Conservation (phyloP, 2,113 vertebrate genomes). For the Nyctereutes procyonoides region DNA sequence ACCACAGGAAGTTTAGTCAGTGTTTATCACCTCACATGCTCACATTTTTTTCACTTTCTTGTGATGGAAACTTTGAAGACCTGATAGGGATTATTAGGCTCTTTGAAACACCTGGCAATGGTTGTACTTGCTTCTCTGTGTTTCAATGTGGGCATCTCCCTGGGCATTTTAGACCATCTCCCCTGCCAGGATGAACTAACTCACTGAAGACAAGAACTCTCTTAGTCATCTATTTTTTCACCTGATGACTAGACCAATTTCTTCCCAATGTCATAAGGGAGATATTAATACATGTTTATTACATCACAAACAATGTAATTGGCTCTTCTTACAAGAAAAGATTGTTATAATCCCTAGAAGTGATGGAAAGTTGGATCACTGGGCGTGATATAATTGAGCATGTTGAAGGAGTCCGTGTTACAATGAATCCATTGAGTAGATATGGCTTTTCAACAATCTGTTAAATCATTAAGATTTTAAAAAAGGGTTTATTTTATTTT, state of each 20-base stretch:
- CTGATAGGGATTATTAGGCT: background rate
- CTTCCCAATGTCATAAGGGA: background rate
- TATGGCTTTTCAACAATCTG: background rate
- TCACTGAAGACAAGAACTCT: constrained; percentile 7
- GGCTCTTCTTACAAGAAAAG: background rate
- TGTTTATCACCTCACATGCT: background rate
- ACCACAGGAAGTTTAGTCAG: background rate
- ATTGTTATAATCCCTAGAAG: background rate
- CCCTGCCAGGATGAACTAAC: background rate
- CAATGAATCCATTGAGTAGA: background rate
- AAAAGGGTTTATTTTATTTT: constrained; percentile 20
- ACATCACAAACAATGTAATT: constrained; percentile 24
- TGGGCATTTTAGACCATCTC: background rate
- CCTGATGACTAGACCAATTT: background rate
- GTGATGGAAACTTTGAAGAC: background rate
- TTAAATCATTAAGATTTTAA: background rate
- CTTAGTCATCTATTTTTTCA: background rate
- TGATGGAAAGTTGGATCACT: background rate
- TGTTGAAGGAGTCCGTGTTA: background rate
- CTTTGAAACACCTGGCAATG: background rate
- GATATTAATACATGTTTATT: background rate
- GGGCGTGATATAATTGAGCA: background rate
- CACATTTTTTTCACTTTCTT: background rate
- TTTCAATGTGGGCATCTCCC: background rate
- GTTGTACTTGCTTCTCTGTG: background rate